phyloP scores from a whole-genome alignment of 1,140 invertebrate species.

The Drosophila funebris region DNA sequence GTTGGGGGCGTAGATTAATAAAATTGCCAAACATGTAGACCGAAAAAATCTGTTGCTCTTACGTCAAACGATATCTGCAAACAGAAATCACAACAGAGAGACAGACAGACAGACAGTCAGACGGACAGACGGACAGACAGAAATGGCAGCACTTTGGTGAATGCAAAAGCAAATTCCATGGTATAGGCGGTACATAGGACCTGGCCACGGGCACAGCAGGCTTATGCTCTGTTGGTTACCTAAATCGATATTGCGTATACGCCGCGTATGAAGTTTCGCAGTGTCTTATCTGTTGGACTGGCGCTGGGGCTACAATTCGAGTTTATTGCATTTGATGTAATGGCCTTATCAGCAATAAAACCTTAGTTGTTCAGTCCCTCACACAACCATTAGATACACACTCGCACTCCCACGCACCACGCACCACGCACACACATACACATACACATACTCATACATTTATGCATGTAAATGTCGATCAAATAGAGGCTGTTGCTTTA shows the following conservation, averaged over 20 bases:
- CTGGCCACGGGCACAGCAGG: constrained; percentile 13
- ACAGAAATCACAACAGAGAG: constrained; percentile 58
- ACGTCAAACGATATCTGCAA: constrained; percentile 72
- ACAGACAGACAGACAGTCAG: neutral
- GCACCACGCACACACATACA: neutral
- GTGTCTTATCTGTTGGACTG: constrained; percentile 52
- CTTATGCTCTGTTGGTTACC: constrained; percentile 31
- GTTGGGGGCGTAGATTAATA: constrained; percentile 52
- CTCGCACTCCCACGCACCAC: neutral
- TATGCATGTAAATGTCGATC: constrained; percentile 32
- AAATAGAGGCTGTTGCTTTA: neutral
- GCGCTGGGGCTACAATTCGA: constrained; percentile 46
- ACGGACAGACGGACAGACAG: neutral
- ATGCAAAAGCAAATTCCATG: neutral
- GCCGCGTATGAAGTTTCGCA: constrained; percentile 45
- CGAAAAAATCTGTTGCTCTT: constrained; percentile 75
- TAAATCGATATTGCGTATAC: constrained; percentile 75
- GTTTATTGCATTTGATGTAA: constrained; percentile 77
- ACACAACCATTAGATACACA: constrained; percentile 15
- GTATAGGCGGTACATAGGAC: neutral
- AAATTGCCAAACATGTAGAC: constrained; percentile 61
- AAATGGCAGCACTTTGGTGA: constrained; percentile 26
- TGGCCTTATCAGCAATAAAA: constrained; percentile 74
- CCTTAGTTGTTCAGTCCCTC: constrained; percentile 58
- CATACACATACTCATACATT: neutral